phyloP scores from a whole-genome alignment of 2,797 vertebrate genomes.

The Enteromius paludinosus region DNA sequence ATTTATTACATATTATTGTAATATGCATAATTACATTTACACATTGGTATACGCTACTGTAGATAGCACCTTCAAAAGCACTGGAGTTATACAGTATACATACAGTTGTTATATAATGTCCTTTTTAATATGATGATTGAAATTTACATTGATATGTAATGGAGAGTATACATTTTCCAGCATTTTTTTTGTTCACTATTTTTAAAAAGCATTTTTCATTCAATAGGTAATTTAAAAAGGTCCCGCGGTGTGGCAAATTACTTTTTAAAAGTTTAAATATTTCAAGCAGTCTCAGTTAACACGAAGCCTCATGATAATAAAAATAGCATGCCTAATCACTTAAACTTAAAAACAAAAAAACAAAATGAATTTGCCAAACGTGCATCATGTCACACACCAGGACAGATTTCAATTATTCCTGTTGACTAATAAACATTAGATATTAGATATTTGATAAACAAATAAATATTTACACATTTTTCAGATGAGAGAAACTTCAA shows the following conservation, averaged over 20 bases:
- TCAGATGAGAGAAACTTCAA: background rate
- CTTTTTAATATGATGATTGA: background rate
- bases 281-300: background rate
- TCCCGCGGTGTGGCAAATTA: background rate
- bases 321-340: background rate
- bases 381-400: constrained; percentile 14
- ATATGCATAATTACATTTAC: background rate
- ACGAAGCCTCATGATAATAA: background rate
- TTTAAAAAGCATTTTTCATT: background rate
- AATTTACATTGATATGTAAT: background rate
- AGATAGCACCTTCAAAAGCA: background rate
- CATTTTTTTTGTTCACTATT: background rate
- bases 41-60: background rate
- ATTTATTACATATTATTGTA: no score
- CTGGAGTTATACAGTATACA: no score
- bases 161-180: background rate
- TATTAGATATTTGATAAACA: no score
- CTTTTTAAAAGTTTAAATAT: background rate
- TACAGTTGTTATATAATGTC: background rate
- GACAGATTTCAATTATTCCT: constrained; percentile 27
- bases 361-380: background rate
- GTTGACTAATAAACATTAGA: background rate
- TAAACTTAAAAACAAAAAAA: background rate
- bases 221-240: constrained; percentile 11
- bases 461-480: no score